phyloP scores from a whole-genome alignment of 2,113 vertebrate genomes.

The Gnathonemus echidnorhynchus region DNA sequence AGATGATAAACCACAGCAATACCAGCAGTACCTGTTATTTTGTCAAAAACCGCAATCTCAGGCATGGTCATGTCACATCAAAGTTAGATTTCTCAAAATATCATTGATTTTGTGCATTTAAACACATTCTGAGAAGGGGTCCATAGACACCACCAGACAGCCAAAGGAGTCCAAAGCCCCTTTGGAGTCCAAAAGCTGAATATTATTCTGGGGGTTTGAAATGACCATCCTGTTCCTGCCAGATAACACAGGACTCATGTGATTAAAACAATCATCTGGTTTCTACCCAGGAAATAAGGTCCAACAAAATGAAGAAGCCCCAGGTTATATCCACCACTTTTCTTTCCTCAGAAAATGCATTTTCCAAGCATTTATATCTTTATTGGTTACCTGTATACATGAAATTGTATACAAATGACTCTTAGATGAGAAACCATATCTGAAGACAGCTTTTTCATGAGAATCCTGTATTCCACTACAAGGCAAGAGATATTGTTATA shows the following conservation, averaged over 20 bases:
- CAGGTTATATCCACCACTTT: not conserved
- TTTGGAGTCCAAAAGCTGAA: not conserved
- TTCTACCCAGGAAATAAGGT: not conserved
- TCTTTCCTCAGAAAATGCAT: not conserved
- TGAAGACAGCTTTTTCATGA: not conserved
- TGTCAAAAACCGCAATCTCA: not conserved
- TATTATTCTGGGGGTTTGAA: not conserved
- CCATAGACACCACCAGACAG: not conserved
- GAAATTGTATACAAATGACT: not conserved
- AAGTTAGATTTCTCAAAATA: not conserved
- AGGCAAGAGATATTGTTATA: conserved; percentile 11
- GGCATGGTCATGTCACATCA: not conserved
- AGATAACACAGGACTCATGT: not conserved
- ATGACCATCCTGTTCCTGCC: not conserved
- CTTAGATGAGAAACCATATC: not conserved
- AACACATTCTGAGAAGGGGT: not conserved
- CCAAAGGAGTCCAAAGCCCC: not conserved
- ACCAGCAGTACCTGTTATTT: not conserved
- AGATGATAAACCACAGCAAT: not conserved
- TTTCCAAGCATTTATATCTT: not conserved
- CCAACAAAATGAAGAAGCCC: not conserved
- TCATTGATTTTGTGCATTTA: not conserved
- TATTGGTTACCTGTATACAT: not conserved
- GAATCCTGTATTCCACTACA: conserved; percentile 3
- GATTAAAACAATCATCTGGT: not conserved